These are phyloP conservation scores for Tuta absoluta DNA, from an alignment of 2,888 invertebrate species.

Conservation along the genomic window DNA sequence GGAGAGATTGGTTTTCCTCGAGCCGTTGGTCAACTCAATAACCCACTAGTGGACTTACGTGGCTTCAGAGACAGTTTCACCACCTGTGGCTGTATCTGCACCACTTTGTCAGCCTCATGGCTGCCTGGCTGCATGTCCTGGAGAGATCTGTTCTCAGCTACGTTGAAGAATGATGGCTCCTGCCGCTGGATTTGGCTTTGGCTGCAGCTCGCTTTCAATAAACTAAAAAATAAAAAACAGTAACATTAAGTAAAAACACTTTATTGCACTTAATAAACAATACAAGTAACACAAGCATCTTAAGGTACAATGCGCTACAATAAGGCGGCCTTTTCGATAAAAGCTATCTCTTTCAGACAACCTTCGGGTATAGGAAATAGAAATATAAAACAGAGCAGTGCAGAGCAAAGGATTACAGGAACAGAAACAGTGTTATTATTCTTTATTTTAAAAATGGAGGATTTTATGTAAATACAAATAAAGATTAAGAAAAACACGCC, in stretches of 20 bases:
- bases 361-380: too few species aligned
- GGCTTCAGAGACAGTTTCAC: conserved; percentile 82
- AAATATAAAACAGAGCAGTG: too few species aligned
- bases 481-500: too few species aligned
- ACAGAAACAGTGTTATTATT: too few species aligned
- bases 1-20: conserved; percentile 68
- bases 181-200: conserved; percentile 66
- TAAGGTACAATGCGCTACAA: too few species aligned
- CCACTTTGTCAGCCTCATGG: conserved; percentile 63
- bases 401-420: too few species aligned
- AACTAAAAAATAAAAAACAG: conserved; percentile 43
- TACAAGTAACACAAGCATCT: too few species aligned
- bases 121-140: conserved; percentile 72
- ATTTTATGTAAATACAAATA: too few species aligned
- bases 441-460: too few species aligned
- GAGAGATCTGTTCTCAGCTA: conserved; percentile 68
- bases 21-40: background rate
- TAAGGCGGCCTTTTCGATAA: too few species aligned
- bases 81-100: conserved; percentile 85
- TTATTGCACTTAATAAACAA: background rate
- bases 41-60: conserved; percentile 63
- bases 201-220: conserved; percentile 65
- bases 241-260: background rate
- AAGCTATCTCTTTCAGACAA: too few species aligned
- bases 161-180: conserved; percentile 58